Evolutionary conservation across 1,140 invertebrate species (phyloP), one percentile per base, ranked within the genome.

Genomic region (Agraylea sexmaculata): DNA sequence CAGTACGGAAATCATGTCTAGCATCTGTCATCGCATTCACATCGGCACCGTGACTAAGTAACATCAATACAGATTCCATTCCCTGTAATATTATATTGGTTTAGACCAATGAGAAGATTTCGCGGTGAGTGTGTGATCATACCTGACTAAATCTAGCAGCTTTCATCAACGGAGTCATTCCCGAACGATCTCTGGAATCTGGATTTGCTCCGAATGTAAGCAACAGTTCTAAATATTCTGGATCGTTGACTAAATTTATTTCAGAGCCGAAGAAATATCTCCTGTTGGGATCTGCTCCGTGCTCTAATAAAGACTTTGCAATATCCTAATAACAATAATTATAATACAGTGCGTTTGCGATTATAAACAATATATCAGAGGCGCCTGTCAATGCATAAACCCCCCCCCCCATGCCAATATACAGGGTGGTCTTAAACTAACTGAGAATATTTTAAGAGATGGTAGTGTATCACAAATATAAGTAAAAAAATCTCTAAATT

Each of bases 221-320:
- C 37, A 93, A 58, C 35, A 91, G 61, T 55, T 87, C 79, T 57
- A 92, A 60, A 51, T 82, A 88, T 42, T 86, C 77, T 29, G 83
- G 64, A 51, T 91, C 87, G 18, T 77, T 83, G 2, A 91, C 78
- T 29, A 91, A 64, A 56, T 90, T 91, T 38, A 93, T 87, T 63
- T 92, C 87, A 0, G 84, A 75, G 2, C 88, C 88, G 53, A 91
- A 86, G 62, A 92, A 92, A 56, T 89, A 88, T 8, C 70, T 74
- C 64, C 76, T 86, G 61, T 77, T 89, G 40, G 75, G 77, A 59
- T 82, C 77, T 0, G 79, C 78, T 1, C 79, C 79, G 42, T 78
- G 74, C 51, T 83, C 79, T 16, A 82, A 58, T 1, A 83, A 57
- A 4, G 74, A 62, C 41, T 69, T 66, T 2, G 77, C 77, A 17